Percentiles rank a stretch among this genome's conserved stretches.
phyloP scores from a whole-genome alignment of 2,888 invertebrate species.

The Merodon equestris region DNA sequence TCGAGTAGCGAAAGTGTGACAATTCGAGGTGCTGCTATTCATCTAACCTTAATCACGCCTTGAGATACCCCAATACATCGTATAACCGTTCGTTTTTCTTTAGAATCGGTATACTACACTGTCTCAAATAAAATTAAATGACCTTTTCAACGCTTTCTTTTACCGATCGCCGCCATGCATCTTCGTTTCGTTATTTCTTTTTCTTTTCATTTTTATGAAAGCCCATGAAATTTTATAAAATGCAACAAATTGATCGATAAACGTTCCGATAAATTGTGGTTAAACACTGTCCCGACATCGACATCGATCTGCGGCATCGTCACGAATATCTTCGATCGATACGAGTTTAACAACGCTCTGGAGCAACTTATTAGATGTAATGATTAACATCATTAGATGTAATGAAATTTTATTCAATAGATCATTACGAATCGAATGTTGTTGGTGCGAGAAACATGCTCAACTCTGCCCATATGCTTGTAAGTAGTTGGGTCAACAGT shows the following conservation, averaged over 20 bases:
- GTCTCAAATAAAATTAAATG: slow-evolving; percentile 60
- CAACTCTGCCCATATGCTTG: slow-evolving; percentile 28
- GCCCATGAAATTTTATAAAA: slow-evolving; percentile 47
- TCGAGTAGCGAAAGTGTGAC: slow-evolving; percentile 64
- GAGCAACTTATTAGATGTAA: background rate
- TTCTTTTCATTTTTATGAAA: background rate
- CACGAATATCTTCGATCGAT: slow-evolving; percentile 36
- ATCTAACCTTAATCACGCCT: slow-evolving; percentile 59
- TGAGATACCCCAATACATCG: too few species aligned
- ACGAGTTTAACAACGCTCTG: slow-evolving; percentile 1
- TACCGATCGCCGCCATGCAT: slow-evolving; percentile 12
- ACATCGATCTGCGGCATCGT: too few species aligned
- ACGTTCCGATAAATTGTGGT: slow-evolving; percentile 52
- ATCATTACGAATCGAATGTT: background rate
- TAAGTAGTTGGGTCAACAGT: slow-evolving; percentile 40
- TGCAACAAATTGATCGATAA: slow-evolving; percentile 66
- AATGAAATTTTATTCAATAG: slow-evolving; percentile 21
- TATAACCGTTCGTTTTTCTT: background rate
- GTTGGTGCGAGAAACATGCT: background rate
- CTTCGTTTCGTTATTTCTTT: background rate
- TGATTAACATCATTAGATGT: slow-evolving; percentile 47
- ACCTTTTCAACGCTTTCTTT: slow-evolving; percentile 57
- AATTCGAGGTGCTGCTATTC: slow-evolving; percentile 40
- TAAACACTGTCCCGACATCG: slow-evolving; percentile 34
- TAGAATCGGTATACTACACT: slow-evolving; percentile 16